Conservation (phyloP, 1,140 invertebrate species). For the Polypedilum pembai region DNA sequence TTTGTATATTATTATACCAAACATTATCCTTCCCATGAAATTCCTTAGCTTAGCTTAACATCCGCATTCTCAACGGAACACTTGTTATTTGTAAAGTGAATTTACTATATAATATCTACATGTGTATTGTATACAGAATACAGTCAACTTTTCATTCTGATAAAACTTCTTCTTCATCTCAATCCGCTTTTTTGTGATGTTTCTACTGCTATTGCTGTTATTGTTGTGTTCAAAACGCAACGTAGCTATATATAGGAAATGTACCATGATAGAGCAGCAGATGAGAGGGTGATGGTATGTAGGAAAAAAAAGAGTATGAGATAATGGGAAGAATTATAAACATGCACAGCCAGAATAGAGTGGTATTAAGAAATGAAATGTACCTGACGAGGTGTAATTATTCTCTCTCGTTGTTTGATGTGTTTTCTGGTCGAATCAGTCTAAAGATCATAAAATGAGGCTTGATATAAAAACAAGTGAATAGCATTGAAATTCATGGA, state of each 20-base stretch:
- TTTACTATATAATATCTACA: background rate
- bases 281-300: background rate
- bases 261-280: too few species aligned
- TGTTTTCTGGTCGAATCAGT: background rate
- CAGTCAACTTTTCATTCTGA: conserved; percentile 4
- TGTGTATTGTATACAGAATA: too few species aligned
- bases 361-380: background rate
- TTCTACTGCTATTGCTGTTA: too few species aligned
- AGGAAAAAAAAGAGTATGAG: background rate
- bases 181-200: too few species aligned
- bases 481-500: background rate
- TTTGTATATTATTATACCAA: too few species aligned
- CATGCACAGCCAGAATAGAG: background rate
- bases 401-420: background rate
- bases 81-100: conserved; percentile 1
- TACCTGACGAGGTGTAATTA: conserved; percentile 24
- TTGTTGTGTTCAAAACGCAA: too few species aligned
- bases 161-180: background rate
- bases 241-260: too few species aligned
- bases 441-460: conserved; percentile 3
- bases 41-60: too few species aligned
- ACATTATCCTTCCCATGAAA: too few species aligned
- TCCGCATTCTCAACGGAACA: background rate
- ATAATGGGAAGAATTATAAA: background rate
- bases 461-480: background rate